Evolutionary conservation across 2,797 vertebrate species (phyloP), one percentile per base, ranked within the genome.

Genomic region (Protonibea diacanthus): DNA sequence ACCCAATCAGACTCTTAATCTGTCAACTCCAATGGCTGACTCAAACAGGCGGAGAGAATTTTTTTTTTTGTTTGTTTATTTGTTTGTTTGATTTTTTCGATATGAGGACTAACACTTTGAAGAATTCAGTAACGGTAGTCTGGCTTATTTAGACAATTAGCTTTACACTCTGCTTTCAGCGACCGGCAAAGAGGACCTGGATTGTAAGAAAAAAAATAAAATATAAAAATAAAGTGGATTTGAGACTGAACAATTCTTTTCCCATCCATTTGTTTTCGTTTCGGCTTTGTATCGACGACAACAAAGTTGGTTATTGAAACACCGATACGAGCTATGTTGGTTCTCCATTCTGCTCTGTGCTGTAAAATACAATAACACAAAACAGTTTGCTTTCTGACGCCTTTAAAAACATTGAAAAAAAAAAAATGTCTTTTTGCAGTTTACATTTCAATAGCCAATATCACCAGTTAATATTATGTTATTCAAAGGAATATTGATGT

Each of bases 381-480:
- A 82, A 74, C 71, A 48, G 80, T 92, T 93, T 91, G 88, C 92
- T 93, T 92, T 93, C 86, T 82, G 76, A 87, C 74, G 81, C 91
- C 88, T 94, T 93, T 90, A 76, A 82, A 76, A 76, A 80, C 74
- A 80, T 71, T 65, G 55, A 84, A 58, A 76, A 77, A 81, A 81
- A 85, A 76, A 77, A 81, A 85, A 89, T 84, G 81, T 89, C 72
- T 93, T 89, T 92, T 87, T 92, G 88, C 90, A 89, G 89, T 92
- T 92, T 92, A 84, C 86, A 90, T 92, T 93, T 92, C 86, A 81
- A 84, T 93, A 91, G 88, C 90, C 92, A 89, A 86, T 91, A 91
- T 93, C 92, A 92, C 84, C 88, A 91, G 90, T 94, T 94, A 89
- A 87, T 92, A 88, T 94, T 94, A 94, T 93, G 91, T 95, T 95